These are phyloP conservation scores for Drosophila baimaii DNA, from an alignment of 1,140 invertebrate species.

Conservation along the genomic window DNA sequence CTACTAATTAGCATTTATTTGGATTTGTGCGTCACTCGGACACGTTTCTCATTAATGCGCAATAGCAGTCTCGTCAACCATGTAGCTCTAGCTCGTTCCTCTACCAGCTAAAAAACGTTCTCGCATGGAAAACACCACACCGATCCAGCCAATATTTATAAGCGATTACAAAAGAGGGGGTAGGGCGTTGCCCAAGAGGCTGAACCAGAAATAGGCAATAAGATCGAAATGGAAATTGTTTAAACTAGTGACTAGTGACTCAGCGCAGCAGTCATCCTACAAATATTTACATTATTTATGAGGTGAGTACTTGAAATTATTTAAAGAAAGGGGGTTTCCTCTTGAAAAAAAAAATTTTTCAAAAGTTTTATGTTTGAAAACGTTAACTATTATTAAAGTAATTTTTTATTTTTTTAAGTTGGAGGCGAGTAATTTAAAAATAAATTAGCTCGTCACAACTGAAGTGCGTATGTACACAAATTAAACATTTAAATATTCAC, in stretches of 20 bases:
- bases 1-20: constrained; percentile 38
- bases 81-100: constrained; percentile 4
- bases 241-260: background rate
- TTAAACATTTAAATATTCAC: too few species aligned
- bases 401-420: too few species aligned
- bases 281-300: too few species aligned
- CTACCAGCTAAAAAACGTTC: constrained; percentile 9
- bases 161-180: constrained; percentile 8
- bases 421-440: too few species aligned
- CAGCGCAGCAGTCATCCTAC: background rate
- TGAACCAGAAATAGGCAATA: background rate
- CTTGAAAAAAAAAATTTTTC: too few species aligned
- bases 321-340: background rate
- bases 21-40: constrained; percentile 37
- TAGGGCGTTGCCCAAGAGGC: constrained; percentile 4
- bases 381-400: too few species aligned
- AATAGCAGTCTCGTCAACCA: constrained; percentile 18
- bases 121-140: constrained; percentile 13
- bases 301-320: background rate
- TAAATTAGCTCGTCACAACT: too few species aligned
- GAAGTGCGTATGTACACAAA: too few species aligned
- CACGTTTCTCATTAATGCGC: constrained; percentile 49
- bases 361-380: too few species aligned
- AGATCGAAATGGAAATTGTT: background rate
- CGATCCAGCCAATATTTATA: constrained; percentile 26